Evolutionary conservation across 1,140 invertebrate species (phyloP).

Genomic region (Amyelois transitella): DNA sequence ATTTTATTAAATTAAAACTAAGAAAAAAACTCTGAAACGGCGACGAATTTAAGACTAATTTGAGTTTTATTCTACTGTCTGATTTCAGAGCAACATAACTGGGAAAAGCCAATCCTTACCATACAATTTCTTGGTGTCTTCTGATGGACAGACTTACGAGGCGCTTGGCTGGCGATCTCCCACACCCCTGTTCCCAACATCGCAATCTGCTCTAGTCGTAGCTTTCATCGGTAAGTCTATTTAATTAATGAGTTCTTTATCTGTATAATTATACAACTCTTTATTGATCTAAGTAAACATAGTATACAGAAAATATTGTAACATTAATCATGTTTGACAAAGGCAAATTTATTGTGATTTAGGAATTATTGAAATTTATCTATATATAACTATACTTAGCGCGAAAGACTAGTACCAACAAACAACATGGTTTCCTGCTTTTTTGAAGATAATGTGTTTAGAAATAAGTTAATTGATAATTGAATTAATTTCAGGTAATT

Average conservation of each 20-base stretch:
- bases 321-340: too few species aligned
- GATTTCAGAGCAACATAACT: neutral
- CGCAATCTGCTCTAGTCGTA: conserved; percentile 17
- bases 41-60: too few species aligned
- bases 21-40: too few species aligned
- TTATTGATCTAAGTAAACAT: neutral
- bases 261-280: neutral
- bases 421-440: too few species aligned
- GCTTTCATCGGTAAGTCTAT: conserved; percentile 26
- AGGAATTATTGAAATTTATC: too few species aligned
- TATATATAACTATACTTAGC: too few species aligned
- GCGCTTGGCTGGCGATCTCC: conserved; percentile 30
- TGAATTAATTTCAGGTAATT: conserved; percentile 24
- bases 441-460: too few species aligned
- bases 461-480: too few species aligned
- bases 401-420: too few species aligned
- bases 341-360: too few species aligned
- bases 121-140: conserved; percentile 44
- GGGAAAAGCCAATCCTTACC: conserved; percentile 5
- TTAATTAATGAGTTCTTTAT: neutral
- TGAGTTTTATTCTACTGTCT: neutral
- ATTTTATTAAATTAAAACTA: too few species aligned
- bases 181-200: conserved; percentile 17
- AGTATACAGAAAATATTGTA: too few species aligned
- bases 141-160: conserved; percentile 34